Percentiles rank a stretch among this genome's conserved stretches.
These are phyloP conservation scores for Oeneis ivallda DNA, from an alignment of 2,888 invertebrate species.

Conservation along the genomic window DNA sequence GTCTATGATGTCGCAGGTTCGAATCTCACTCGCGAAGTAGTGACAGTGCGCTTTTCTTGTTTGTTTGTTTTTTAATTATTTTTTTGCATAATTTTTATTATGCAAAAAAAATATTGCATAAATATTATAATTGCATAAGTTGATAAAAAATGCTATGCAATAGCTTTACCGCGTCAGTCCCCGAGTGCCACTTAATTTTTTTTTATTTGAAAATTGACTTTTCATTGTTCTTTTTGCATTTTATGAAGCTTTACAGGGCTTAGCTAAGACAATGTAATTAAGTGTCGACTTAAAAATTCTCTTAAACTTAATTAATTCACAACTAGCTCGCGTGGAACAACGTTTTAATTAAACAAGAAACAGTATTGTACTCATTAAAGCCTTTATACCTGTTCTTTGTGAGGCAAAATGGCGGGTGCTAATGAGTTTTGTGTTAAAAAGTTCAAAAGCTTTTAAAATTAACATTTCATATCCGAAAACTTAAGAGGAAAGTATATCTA, in stretches of 20 bases:
- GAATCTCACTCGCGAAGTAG: no score
- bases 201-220: no score
- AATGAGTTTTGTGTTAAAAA: not conserved
- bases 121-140: no score
- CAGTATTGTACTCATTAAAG: slow-evolving; percentile 3
- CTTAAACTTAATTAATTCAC: slow-evolving; percentile 7
- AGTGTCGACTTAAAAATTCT: not conserved
- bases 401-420: not conserved
- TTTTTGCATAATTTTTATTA: no score
- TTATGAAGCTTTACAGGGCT: not conserved
- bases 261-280: not conserved
- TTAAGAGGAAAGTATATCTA: no score
- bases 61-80: no score
- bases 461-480: not conserved
- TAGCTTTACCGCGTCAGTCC: no score
- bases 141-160: no score
- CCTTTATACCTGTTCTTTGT: not conserved
- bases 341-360: slow-evolving; percentile 5
- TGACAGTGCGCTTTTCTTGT: no score
- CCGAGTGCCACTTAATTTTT: no score
- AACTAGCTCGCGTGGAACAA: not conserved
- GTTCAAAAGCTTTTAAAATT: not conserved
- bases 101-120: no score
- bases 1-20: no score
- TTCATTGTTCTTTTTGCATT: not conserved